A percentile compares a stretch with the other conserved stretches of the same genome.
Conservation (phyloP, 2,888 invertebrate species). For the Stenodema calcarata region DNA sequence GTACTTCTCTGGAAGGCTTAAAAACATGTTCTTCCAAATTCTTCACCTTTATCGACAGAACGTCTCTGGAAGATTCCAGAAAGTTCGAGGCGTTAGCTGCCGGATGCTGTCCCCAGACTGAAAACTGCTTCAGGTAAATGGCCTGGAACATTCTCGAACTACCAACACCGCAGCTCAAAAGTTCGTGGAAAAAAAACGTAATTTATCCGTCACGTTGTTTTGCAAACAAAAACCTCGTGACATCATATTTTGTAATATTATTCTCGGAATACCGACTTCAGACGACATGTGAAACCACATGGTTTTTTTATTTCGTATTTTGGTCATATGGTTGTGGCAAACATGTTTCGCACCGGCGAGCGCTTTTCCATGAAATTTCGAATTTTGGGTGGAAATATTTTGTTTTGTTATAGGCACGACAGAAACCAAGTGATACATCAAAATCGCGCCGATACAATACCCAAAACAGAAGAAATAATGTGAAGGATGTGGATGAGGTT, state of each 20-base stretch:
- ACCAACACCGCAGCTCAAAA: background rate
- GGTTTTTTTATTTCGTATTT: background rate
- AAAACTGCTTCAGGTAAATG: background rate
- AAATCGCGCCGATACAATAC: background rate
- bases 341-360: background rate
- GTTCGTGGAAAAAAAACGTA: background rate
- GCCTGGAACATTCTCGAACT: background rate
- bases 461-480: background rate
- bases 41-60: background rate
- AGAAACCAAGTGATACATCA: background rate
- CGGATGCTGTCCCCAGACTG: background rate
- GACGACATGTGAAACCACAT: background rate
- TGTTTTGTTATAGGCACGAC: background rate
- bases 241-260: background rate
- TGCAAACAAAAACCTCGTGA: background rate
- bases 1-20: no score
- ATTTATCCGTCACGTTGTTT: background rate
- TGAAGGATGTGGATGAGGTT: background rate
- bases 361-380: background rate
- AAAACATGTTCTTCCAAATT: no score
- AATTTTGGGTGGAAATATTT: background rate
- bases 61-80: background rate
- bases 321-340: background rate
- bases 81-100: background rate
- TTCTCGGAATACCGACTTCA: background rate